Evolutionary conservation across 1,140 invertebrate genomes (phyloP), one percentile per base, ranked within the genome.

Genomic region (Gonatopus flavifemur): DNA sequence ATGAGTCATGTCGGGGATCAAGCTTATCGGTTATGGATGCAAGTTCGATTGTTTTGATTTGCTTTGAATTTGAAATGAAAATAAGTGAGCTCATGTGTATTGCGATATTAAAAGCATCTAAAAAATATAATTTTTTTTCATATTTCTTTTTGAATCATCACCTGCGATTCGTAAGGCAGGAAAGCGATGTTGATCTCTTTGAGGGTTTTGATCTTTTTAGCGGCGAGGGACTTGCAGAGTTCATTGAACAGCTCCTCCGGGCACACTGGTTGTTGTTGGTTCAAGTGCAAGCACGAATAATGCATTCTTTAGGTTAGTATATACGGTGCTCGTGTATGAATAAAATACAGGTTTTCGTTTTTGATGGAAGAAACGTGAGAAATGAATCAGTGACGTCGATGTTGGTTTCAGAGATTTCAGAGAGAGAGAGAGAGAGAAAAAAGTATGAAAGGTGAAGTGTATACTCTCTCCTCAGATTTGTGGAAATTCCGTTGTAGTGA

Each of bases 141-240:
- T 13, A 20, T 22, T 38, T 40, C 19, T 56, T 55, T 55, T 25
- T 55, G n/a, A n/a, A n/a, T 65, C 54, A 41, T 79, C 82, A 96
- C 94, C 91, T 98, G 96, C 69, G 93, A 91, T 80, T 99, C 97
- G 80, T 98, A 98, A 58, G 97, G 97, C 67, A 98, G 87, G 83
- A 99, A 99, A 69, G 97, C 96, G 80, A 99, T 97, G 86, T 99
- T 99, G 81, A 99, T 98, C 82, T 99, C 97, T 84, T 98, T 99
- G 70, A 98, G 83, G 45, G 96, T 98, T 86, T 98, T 98, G 75
- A 98, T 94, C 83, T 94, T 94, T 82, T 89, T 93, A 72, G 91
- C 93, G 67, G 88, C 88, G 57, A 88, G 86, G 67, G 94, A 97
- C 81, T 98, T 97, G 84, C 93, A 97, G 69, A 99, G 80, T 80